Conservation (phyloP, 2,797 vertebrate genomes). For the Melopsittacus undulatus region DNA sequence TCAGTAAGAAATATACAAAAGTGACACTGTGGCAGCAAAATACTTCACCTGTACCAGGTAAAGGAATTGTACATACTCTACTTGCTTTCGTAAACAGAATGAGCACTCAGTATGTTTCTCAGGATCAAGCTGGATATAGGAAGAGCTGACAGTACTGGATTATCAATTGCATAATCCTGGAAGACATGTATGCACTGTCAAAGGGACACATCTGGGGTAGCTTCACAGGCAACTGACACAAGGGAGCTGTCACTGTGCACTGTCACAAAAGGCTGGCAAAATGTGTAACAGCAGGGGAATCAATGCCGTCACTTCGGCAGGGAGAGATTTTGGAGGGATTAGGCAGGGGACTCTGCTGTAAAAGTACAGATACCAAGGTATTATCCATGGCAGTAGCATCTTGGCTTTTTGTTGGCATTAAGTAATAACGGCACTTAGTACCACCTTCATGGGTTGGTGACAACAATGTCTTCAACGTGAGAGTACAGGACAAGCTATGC, state of each 20-base stretch:
- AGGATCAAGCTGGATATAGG: background rate
- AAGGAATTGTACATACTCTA: background rate
- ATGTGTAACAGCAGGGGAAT: background rate
- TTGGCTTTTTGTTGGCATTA: background rate
- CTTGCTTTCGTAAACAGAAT: background rate
- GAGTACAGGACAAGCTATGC: background rate
- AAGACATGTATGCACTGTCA: background rate
- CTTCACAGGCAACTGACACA: background rate
- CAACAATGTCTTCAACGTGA: background rate
- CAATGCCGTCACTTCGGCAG: slow-evolving; percentile 8
- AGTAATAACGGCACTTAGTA: background rate
- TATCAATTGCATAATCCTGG: background rate
- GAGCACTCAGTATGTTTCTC: background rate
- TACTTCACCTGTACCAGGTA: background rate
- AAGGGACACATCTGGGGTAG: background rate
- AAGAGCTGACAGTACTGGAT: background rate
- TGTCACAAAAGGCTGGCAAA: slow-evolving; percentile 7
- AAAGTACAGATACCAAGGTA: background rate
- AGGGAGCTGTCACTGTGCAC: background rate
- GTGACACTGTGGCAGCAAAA: background rate
- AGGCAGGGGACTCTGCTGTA: background rate
- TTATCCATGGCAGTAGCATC: background rate
- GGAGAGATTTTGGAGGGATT: background rate
- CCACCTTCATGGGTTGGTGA: background rate
- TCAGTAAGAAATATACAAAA: background rate